A percentile compares a stretch with the other conserved stretches of the same genome.
These are phyloP conservation scores for Apeira syringaria DNA, from an alignment of 2,888 invertebrate genomes.

Conservation along the genomic window DNA sequence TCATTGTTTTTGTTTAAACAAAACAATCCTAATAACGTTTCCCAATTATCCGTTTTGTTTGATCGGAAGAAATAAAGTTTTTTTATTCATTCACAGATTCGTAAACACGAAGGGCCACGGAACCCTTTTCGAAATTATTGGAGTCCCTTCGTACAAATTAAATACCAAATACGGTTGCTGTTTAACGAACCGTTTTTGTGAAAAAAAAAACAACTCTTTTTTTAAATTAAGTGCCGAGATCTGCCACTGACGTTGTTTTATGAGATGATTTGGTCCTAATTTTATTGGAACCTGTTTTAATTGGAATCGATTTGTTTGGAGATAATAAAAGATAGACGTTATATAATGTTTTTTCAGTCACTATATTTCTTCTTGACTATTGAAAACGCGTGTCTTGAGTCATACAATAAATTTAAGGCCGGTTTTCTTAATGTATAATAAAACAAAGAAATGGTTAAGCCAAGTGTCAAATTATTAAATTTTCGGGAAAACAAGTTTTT, in stretches of 20 bases:
- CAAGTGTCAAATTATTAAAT: no score
- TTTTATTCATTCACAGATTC: slow-evolving; percentile 30
- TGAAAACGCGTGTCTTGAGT: no score
- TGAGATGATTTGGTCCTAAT: slow-evolving; percentile 6
- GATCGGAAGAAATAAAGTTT: slow-evolving; percentile 42
- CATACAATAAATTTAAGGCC: no score
- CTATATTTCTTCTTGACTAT: no score
- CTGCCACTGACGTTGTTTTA: slow-evolving; percentile 9
- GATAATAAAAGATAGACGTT: neutral
- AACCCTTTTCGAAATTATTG: slow-evolving; percentile 33
- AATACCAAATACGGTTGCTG: slow-evolving; percentile 35
- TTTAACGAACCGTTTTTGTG: slow-evolving; percentile 37
- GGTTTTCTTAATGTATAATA: no score
- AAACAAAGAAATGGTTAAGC: no score
- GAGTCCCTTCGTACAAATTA: slow-evolving; percentile 34
- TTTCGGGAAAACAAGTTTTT: no score
- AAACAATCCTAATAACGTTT: slow-evolving; percentile 30
- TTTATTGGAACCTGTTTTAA: slow-evolving; percentile 1
- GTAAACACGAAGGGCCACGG: slow-evolving; percentile 39
- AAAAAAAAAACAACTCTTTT: slow-evolving; percentile 16
- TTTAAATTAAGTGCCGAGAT: slow-evolving; percentile 12
- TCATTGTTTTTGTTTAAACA: slow-evolving; percentile 5
- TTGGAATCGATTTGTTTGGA: neutral
- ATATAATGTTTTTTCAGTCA: no score
- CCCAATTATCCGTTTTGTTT: slow-evolving; percentile 44